phyloP scores from a whole-genome alignment of 2,113 vertebrate genomes.

The Brachypteracias leptosomus region DNA sequence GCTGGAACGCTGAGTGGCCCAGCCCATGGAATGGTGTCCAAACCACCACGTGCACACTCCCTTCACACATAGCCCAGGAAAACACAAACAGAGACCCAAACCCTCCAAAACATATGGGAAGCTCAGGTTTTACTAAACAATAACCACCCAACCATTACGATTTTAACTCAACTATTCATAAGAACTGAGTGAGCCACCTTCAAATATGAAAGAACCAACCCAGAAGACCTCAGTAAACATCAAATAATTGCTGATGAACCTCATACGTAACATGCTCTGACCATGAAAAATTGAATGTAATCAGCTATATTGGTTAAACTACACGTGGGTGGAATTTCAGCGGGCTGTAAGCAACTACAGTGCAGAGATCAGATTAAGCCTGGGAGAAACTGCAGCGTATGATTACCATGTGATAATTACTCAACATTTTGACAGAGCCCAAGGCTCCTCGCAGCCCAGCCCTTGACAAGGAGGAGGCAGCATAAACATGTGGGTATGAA shows the following conservation, averaged over 20 bases:
- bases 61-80: slow-evolving; percentile 1
- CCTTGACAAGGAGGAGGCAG: slow-evolving; percentile 22
- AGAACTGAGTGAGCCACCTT: background rate
- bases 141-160: background rate
- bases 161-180: background rate
- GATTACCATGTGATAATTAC: slow-evolving; percentile 56
- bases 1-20: background rate
- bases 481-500: background rate
- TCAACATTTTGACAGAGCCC: slow-evolving; percentile 52
- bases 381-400: slow-evolving; percentile 25
- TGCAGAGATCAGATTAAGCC: slow-evolving; percentile 57
- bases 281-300: slow-evolving; percentile 21
- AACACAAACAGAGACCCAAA: slow-evolving; percentile 6
- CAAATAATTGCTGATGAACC: background rate
- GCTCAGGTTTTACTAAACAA: background rate
- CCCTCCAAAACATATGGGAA: background rate
- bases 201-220: background rate
- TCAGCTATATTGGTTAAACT: background rate
- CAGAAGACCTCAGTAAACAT: background rate
- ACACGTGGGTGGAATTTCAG: slow-evolving; percentile 27
- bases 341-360: background rate
- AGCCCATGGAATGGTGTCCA: background rate
- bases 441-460: slow-evolving; percentile 41
- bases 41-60: background rate
- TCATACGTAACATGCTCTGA: background rate